Percentiles rank a stretch among this genome's conserved stretches.
These are phyloP conservation scores for Cettia cetti DNA, from an alignment of 2,113 vertebrate genomes.

Conservation along the genomic window DNA sequence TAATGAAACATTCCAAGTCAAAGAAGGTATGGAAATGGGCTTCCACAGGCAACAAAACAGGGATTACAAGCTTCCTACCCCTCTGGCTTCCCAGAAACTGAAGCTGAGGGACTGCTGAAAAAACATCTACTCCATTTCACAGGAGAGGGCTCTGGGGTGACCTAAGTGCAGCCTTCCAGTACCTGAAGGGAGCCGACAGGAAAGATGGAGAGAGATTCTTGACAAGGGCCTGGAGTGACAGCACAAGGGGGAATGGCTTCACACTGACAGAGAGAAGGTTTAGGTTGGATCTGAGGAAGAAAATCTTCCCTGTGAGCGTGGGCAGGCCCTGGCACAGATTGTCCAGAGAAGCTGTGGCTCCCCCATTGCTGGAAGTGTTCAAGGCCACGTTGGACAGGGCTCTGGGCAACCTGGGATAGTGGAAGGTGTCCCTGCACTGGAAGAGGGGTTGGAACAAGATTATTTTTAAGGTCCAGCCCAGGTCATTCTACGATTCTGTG, in stretches of 20 bases:
- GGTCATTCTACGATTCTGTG: neutral
- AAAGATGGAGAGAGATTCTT: neutral
- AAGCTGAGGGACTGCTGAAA: neutral
- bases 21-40: neutral
- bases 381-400: rapidly evolving
- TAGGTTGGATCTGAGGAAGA: neutral
- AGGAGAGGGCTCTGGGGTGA: neutral
- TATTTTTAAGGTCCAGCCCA: neutral
- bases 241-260: neutral
- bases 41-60: neutral
- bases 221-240: neutral
- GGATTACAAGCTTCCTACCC: neutral
- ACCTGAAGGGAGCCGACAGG: neutral
- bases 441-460: neutral
- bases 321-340: rapidly evolving
- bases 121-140: neutral
- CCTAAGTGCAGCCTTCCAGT: neutral
- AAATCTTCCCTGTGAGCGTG: neutral
- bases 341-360: neutral
- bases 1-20: neutral
- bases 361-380: neutral
- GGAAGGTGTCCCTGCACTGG: neutral
- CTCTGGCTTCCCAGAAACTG: neutral
- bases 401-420: neutral
- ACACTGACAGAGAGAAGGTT: rapidly evolving